These are phyloP conservation scores for Gnathochromis pfefferi DNA, from an alignment of 2,113 vertebrate genomes.

Conservation along the genomic window DNA sequence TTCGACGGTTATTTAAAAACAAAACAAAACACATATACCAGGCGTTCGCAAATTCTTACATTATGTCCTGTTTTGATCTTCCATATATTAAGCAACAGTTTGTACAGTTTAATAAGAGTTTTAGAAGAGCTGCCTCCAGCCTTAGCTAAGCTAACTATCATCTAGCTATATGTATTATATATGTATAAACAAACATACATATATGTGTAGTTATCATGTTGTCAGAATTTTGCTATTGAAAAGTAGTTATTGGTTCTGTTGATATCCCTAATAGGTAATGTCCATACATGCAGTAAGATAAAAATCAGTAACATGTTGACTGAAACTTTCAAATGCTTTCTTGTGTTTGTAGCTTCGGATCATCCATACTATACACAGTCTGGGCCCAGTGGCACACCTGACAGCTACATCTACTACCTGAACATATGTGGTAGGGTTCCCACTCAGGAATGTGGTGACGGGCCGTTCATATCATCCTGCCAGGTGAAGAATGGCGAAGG, in stretches of 20 bases:
- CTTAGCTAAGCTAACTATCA: neutral
- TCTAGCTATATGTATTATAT: neutral
- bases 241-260: neutral
- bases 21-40: neutral
- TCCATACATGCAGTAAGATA: neutral
- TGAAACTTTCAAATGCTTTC: neutral
- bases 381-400: slow-evolving; percentile 35
- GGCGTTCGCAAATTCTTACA: neutral
- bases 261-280: neutral
- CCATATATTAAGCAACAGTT: neutral
- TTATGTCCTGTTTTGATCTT: neutral
- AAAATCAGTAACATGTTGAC: neutral
- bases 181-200: neutral
- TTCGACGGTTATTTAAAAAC: neutral
- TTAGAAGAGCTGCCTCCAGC: neutral
- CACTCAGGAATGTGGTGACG: slow-evolving; percentile 49
- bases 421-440: slow-evolving; percentile 75
- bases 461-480: slow-evolving; percentile 70
- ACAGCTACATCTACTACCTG: slow-evolving; percentile 81
- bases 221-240: neutral
- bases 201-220: neutral
- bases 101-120: neutral
- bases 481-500: slow-evolving; percentile 68
- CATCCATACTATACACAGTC: slow-evolving; percentile 57
- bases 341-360: slow-evolving; percentile 20